phyloP scores from a whole-genome alignment of 2,113 vertebrate species.

The Toxotes jaculatrix region DNA sequence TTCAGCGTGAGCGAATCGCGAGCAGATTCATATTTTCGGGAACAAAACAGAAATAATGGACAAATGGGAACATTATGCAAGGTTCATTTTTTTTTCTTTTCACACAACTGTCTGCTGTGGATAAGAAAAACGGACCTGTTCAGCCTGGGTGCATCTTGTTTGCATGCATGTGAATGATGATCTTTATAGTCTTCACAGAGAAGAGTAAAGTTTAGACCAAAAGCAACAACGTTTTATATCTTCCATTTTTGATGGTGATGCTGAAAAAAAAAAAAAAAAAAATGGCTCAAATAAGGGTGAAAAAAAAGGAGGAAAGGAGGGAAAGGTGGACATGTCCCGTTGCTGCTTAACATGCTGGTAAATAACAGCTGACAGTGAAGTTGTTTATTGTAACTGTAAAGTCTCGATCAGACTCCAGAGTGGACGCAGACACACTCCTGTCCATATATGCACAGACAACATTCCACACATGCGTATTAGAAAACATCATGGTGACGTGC shows the following conservation, averaged over 20 bases:
- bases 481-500: too few species aligned
- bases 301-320: neutral
- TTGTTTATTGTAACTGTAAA: too few species aligned
- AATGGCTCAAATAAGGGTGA: neutral
- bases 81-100: neutral
- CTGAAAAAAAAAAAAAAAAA: neutral
- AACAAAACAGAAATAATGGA: neutral
- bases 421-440: too few species aligned
- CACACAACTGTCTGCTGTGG: neutral
- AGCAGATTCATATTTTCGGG: neutral
- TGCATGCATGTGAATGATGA: slow-evolving; percentile 1
- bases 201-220: neutral
- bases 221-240: neutral
- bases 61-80: neutral
- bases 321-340: slow-evolving; percentile 25
- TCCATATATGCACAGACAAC: too few species aligned
- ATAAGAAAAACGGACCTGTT: neutral
- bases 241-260: neutral
- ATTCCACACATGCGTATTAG: too few species aligned
- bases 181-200: neutral
- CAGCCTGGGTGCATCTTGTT: neutral
- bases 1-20: too few species aligned
- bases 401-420: too few species aligned
- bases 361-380: neutral
- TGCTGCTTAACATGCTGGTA: slow-evolving; percentile 64